These are phyloP conservation scores for Byasa hedistus DNA, from an alignment of 2,888 invertebrate species.

Conservation along the genomic window DNA sequence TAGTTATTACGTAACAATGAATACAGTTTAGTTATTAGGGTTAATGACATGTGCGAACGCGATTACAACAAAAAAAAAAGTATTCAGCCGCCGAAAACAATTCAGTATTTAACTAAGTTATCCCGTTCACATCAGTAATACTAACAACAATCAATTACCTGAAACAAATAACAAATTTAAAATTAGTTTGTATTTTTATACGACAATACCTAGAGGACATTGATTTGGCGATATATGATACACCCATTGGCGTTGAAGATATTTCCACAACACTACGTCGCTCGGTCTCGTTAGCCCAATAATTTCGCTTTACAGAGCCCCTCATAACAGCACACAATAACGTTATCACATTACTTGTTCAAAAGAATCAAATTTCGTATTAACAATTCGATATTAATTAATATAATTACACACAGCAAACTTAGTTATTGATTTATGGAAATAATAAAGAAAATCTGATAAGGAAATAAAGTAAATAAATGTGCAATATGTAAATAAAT, in stretches of 20 bases:
- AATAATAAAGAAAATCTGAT: too few species aligned
- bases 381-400: background rate
- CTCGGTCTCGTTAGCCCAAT: background rate
- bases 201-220: background rate
- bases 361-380: background rate
- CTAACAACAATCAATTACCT: conserved; percentile 2
- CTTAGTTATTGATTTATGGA: too few species aligned
- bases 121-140: background rate
- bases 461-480: too few species aligned
- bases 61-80: conserved; percentile 25
- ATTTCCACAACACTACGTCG: background rate
- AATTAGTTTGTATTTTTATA: background rate
- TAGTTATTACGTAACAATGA: too few species aligned
- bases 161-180: conserved; percentile 12
- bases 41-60: conserved; percentile 57
- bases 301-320: background rate
- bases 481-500: too few species aligned
- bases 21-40: too few species aligned
- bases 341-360: background rate
- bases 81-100: conserved; percentile 7
- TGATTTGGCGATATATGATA: background rate
- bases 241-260: background rate
- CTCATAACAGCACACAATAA: background rate
- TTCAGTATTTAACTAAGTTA: background rate
- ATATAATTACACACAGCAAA: background rate